Evolutionary conservation across 2,888 invertebrate species (phyloP), one percentile per base, ranked within the genome.

Genomic region (Troides aeacus): DNA sequence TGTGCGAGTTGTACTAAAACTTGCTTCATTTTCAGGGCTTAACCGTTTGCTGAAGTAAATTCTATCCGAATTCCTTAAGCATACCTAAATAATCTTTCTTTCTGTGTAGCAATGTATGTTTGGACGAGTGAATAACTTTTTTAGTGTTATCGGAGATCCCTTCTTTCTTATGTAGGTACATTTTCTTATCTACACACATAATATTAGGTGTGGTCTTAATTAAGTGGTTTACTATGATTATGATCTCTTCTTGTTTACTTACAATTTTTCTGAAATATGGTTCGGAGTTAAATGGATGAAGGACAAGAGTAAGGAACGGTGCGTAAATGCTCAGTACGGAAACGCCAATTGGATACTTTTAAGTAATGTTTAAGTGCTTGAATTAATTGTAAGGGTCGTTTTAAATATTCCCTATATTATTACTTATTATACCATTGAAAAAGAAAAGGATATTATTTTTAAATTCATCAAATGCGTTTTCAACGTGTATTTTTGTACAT

Each of bases 401-500:
- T 84, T 81, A 86, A 81, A 79, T 79, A 84, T 85, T 84, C 80
- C 78, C 80, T 86, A 82, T 79, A 78, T 79, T 79, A 81, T 81
- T 80, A 73, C 73, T 72, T 80, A 79, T 79, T 84, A 84, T 86
- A 88, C 84, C 86, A 88, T 84, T 87, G 82, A 63, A 66, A 63
- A 84, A 85, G 5, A 85, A 82, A 79, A n/a, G 81, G 74, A 86
- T 85, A 86, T 88, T 84, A 85, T 86, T 86, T 86, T 81, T 79
- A 78, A 79, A 85, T 83, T 77, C 78, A 80, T 84, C 73, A 77
- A 46, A 87, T 87, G 85, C 85, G 87, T 87, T 78, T 3, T 80
- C 77, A 79, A 85, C 86, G 88, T 89, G 85, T 92, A 92, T 92
- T 91, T 92, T 92, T 92, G 85, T 92, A 92, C 82, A 85, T 81